phyloP scores from a whole-genome alignment of 2,797 vertebrate species.

The Carcharodon carcharias region DNA sequence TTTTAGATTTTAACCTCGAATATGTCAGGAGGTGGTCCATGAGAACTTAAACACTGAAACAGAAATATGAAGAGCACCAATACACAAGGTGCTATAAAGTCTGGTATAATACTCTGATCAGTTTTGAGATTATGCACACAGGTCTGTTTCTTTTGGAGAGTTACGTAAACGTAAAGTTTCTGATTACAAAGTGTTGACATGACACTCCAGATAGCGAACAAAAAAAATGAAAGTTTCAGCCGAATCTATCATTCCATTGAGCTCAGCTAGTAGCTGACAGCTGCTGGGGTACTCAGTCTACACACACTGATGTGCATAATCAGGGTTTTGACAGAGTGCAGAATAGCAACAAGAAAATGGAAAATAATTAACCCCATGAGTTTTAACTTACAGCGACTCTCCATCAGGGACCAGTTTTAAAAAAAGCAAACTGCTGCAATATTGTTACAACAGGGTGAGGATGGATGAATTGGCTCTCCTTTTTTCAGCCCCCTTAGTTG shows the following conservation, averaged over 20 bases:
- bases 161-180: not conserved
- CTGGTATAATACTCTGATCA: not conserved
- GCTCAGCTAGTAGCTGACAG: not conserved
- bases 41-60: not conserved
- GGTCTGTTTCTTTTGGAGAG: not conserved
- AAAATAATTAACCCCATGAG: slow-evolving; percentile 6
- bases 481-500: no score
- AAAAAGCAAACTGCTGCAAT: not conserved
- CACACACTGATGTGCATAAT: not conserved
- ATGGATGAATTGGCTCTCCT: no score
- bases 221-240: not conserved
- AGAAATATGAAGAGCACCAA: not conserved
- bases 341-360: not conserved
- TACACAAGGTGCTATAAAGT: not conserved
- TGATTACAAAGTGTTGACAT: not conserved
- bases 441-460: no score
- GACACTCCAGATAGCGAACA: not conserved
- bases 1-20: not conserved
- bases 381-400: not conserved
- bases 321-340: not conserved
- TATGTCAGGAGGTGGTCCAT: not conserved
- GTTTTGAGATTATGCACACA: not conserved
- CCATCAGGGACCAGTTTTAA: not conserved
- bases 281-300: not conserved
- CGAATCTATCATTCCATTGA: not conserved